Percentiles rank a stretch among this genome's conserved stretches.
These are phyloP conservation scores for Sigmodon hispidus DNA, from an alignment of 2,113 vertebrate species.

Conservation along the genomic window DNA sequence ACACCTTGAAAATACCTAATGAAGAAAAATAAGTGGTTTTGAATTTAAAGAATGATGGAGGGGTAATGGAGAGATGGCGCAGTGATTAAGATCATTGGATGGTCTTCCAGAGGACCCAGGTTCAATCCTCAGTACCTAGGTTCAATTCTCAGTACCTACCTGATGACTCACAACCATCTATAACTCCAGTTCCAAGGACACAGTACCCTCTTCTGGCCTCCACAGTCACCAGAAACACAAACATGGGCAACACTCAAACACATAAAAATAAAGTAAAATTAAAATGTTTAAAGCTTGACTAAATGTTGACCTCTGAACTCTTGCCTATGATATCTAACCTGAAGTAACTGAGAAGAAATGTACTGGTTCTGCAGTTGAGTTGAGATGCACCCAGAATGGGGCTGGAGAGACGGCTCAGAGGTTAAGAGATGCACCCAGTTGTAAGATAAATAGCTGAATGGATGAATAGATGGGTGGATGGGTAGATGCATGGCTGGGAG, in stretches of 20 bases:
- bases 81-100: neutral
- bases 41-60: neutral
- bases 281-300: neutral
- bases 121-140: neutral
- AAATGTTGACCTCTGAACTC: neutral
- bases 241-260: neutral
- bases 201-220: neutral
- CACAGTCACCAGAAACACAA: neutral
- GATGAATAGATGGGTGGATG: neutral
- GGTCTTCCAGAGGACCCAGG: neutral
- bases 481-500: neutral
- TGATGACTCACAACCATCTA: neutral
- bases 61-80: neutral
- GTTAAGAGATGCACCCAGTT: neutral
- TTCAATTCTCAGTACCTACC: neutral
- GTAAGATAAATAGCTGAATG: neutral
- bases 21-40: neutral
- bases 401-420: no score
- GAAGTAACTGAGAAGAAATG: neutral
- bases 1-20: neutral
- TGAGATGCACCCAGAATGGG: neutral
- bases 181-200: neutral
- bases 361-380: neutral
- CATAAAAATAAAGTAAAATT: neutral
- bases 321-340: neutral